phyloP scores from a whole-genome alignment of 2,113 vertebrate species.

The Dipodomys stephensi region DNA sequence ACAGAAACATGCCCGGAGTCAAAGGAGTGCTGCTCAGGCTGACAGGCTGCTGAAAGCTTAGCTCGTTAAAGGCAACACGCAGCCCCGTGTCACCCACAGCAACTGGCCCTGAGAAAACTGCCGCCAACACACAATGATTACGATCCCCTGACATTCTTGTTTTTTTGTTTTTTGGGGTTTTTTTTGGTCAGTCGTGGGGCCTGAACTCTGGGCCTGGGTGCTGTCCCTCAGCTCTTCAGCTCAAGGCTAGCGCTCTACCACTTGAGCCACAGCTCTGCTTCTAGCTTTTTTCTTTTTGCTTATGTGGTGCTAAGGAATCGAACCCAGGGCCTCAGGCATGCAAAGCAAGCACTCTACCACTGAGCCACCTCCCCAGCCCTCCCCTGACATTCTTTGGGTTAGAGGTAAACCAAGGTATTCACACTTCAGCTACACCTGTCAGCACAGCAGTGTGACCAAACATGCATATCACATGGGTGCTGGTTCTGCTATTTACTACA shows the following conservation, averaged over 20 bases:
- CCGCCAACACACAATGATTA: not conserved
- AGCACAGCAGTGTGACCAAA: not conserved
- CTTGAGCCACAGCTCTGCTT: too few species aligned
- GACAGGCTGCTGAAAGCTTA: not conserved
- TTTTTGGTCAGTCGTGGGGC: too few species aligned
- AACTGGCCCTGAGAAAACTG: not conserved
- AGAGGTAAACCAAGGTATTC: not conserved
- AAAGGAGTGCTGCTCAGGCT: not conserved
- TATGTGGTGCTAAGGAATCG: too few species aligned
- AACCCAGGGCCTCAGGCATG: too few species aligned
- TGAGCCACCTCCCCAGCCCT: too few species aligned
- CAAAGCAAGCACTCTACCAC: too few species aligned
- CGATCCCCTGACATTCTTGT: not conserved
- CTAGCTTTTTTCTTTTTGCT: too few species aligned
- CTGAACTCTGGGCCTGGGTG: too few species aligned
- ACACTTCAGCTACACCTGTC: not conserved
- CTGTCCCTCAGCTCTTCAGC: too few species aligned
- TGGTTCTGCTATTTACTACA: not conserved
- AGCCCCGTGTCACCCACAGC: not conserved
- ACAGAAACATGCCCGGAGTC: not conserved
- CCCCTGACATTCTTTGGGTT: too few species aligned
- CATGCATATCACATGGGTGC: not conserved
- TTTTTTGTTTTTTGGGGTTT: too few species aligned
- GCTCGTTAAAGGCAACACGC: not conserved
- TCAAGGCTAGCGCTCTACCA: too few species aligned